phyloP scores from a whole-genome alignment of 1,140 invertebrate genomes.

The Aphaenogaster ashmeadi region DNA sequence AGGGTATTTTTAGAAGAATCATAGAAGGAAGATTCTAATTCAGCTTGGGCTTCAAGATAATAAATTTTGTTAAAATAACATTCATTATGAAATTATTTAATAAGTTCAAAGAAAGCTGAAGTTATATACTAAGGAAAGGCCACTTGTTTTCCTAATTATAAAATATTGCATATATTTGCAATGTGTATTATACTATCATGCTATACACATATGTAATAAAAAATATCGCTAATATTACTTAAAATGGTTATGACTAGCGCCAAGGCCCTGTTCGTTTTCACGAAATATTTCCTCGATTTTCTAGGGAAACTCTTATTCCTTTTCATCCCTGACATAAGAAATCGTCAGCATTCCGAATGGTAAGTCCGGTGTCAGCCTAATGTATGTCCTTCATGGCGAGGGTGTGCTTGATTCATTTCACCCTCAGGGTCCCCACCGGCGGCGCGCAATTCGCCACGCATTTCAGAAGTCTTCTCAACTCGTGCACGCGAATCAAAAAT shows the following conservation, averaged over 20 bases:
- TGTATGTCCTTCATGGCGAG: slow-evolving; percentile 77
- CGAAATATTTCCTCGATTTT: slow-evolving; percentile 45
- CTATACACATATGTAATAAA: neutral
- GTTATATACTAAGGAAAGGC: neutral
- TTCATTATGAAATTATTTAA: neutral
- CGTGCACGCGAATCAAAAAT: slow-evolving; percentile 77
- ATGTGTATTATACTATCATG: neutral
- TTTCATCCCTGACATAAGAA: slow-evolving; percentile 60
- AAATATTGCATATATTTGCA: neutral
- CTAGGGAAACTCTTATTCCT: slow-evolving; percentile 62
- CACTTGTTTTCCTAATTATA: neutral
- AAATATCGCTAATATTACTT: slow-evolving; percentile 3
- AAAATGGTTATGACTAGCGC: neutral
- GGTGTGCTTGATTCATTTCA: slow-evolving; percentile 80
- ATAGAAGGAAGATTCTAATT: neutral
- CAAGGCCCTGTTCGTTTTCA: neutral
- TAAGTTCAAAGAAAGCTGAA: neutral
- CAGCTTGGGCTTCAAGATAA: neutral
- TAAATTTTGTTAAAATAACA: neutral
- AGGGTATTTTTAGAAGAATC: slow-evolving; percentile 6
- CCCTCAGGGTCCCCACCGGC: slow-evolving; percentile 64
- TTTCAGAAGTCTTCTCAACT: slow-evolving; percentile 72
- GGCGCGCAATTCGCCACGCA: slow-evolving; percentile 79
- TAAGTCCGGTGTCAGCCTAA: slow-evolving; percentile 70
- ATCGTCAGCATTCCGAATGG: slow-evolving; percentile 73